Base-by-base conservation (phyloP, 2,113 vertebrate genomes). In the Zeus faber region DNA sequence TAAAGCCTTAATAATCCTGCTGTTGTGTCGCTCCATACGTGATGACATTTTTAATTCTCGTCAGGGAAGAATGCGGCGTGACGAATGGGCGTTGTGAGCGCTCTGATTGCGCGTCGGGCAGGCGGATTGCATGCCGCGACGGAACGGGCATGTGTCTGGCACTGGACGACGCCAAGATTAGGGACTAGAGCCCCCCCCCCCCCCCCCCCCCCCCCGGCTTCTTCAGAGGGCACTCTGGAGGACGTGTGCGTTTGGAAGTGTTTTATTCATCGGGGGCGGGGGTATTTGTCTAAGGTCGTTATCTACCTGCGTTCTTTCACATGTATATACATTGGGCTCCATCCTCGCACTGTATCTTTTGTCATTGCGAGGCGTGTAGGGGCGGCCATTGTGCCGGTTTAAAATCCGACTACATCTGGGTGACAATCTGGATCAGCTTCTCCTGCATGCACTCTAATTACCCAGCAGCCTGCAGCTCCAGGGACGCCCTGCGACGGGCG, bases 41-140 rank as follows among this genome's bases (percentile, higher is more conserved):
- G 72, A 79, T 60, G 65, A 65, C 69, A 70, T 74, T 77, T 76
- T 58, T 76, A 68, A 79, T 81, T 81, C 73, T 62, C 77, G 65
- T 75, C 72, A 67, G 68, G 51, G 41, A 63, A 72, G 74, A 86
- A 85, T 76, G 67, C 74, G 54, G 72, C 46, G 16, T 77, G 74
- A 70, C 77, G 47, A 74, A 70, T 61, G 29, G 35, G 10, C 43
- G 65, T 44, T 50, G 65, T 79, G 33, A n/a, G n/a, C n/a, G n/a
- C n/a, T n/a, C n/a, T 68, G 67, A 66, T 54, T 46, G 40, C 58
- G 3, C 65, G 55, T 65, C 79, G 35, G 44, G 61, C 59, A 41
- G 49, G 41, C 29, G 1, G 59, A 43, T 45, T 11, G 50, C 52
- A 22, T 31, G 66, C 62, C 24, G 51, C 54, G 47, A 68, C 7